These are phyloP conservation scores for Hemiscyllium ocellatum DNA, from an alignment of 2,113 vertebrate species.

Conservation along the genomic window DNA sequence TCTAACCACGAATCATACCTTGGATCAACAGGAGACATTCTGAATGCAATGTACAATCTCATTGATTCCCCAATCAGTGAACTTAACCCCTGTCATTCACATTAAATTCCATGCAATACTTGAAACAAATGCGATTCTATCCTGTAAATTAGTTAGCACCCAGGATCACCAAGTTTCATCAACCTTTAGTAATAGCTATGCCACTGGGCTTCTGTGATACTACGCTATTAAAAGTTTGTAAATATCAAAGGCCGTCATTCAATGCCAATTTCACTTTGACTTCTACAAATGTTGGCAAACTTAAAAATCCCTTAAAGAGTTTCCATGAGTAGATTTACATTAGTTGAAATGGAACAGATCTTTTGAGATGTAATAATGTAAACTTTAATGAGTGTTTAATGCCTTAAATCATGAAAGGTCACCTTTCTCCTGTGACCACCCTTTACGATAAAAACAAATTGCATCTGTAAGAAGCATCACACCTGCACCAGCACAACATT, in stretches of 20 bases:
- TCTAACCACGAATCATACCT: no score
- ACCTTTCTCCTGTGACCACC: no score
- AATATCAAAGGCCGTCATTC: neutral
- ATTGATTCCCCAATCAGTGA: no score
- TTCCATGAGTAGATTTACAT: neutral
- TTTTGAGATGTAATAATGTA: neutral
- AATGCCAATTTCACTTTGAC: neutral
- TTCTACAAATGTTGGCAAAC: neutral
- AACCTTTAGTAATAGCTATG: neutral
- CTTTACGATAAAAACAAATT: neutral
- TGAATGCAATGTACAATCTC: no score
- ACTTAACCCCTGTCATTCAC: no score
- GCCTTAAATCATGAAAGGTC: neutral
- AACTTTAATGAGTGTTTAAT: neutral
- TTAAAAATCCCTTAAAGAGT: neutral
- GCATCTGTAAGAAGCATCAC: neutral
- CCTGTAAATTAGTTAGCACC: neutral
- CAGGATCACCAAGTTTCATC: neutral
- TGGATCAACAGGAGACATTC: no score
- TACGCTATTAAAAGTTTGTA: neutral
- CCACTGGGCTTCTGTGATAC: neutral
- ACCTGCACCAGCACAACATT: neutral
- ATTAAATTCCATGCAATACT: neutral
- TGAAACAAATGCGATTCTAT: no score
- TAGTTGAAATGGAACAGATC: neutral